Base-by-base conservation (phyloP, 2,797 vertebrate species). In the Benthosema pterotum region DNA sequence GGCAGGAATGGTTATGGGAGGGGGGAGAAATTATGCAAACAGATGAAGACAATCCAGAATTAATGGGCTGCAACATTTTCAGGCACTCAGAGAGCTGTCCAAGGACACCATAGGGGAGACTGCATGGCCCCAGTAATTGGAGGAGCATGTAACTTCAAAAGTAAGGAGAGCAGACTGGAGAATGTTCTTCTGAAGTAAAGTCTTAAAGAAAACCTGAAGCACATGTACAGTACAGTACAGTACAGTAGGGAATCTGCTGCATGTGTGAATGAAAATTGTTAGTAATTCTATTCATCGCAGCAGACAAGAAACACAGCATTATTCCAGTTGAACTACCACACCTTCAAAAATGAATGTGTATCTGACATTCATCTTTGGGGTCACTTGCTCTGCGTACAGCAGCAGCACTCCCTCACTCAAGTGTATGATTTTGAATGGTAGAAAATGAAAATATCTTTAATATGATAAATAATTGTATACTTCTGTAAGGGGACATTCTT, bases 11-110 rank as follows among this genome's bases (percentile, higher is more conserved):
- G 79, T 80, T 82, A 82, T 69, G 65, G 80, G 72, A 80, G 74
- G 77, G 22, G 80, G 74, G 77, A 38, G 80, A 86, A 89, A 85
- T 86, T 91, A 90, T 86, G 83, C 84, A 91, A 92, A 89, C 88
- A 91, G 83, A 92, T 90, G 89, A 92, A 91, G 87, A 91, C 88
- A 91, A 91, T 92, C 88, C 83, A 90, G 85, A 85, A 89, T 87
- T 89, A 92, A 91, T 89, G 87, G 86, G 85, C 86, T 83, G 66
- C 79, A 89, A 86, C 88, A 89, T 89, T 92, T 91, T 88, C 86
- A 90, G 82, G 88, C 80, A 83, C 87, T 90, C 83, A 76, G 80
- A 89, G 88, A 88, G 85, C 92, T 89, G 88, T 91, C 86, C 89
- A 92, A 91, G 90, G 91, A 92, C 89, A 92, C 87, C 84, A 82